phyloP scores from a whole-genome alignment of 2,888 invertebrate species.

The Chesias legatella region DNA sequence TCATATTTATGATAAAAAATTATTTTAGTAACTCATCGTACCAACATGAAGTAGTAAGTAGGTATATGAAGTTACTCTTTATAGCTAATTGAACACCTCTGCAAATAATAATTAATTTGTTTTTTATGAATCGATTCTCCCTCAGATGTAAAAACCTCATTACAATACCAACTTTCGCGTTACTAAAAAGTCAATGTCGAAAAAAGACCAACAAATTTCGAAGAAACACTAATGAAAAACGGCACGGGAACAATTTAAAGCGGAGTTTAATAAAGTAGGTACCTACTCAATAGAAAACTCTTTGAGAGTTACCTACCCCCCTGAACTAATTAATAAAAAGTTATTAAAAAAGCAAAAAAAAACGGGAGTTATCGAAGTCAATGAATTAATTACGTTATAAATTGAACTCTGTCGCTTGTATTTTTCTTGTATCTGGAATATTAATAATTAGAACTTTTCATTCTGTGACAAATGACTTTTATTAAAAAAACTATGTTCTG shows the following conservation, averaged over 20 bases:
- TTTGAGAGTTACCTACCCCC: slow-evolving; percentile 27
- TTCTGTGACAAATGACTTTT: too few relatives aligned
- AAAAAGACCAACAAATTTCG: slow-evolving; percentile 42
- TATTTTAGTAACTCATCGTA: too few relatives aligned
- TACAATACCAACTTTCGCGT: too few relatives aligned
- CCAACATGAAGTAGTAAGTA: too few relatives aligned
- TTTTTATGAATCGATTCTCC: too few relatives aligned
- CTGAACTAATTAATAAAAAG: slow-evolving; percentile 44
- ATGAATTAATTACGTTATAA: slow-evolving; percentile 59
- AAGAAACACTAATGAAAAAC: slow-evolving; percentile 37
- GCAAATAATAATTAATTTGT: too few relatives aligned
- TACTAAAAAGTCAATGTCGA: slow-evolving; percentile 17
- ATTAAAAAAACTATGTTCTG: too few relatives aligned
- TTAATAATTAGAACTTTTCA: too few relatives aligned
- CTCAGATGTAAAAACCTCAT: too few relatives aligned
- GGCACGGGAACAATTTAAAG: slow-evolving; percentile 39
- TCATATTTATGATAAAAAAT: too few relatives aligned
- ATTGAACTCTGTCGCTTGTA: slow-evolving; percentile 38
- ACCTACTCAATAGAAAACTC: slow-evolving; percentile 30
- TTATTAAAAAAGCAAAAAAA: slow-evolving; percentile 36
- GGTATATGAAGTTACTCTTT: too few relatives aligned
- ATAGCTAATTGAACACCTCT: too few relatives aligned
- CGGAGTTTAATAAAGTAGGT: slow-evolving; percentile 7
- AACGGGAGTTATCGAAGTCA: slow-evolving; percentile 39
- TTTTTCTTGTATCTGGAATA: slow-evolving; percentile 32